Percentiles rank a stretch among this genome's conserved stretches.
Evolutionary conservation across 2,888 invertebrate species (phyloP).

Genomic region (Clitarchus hookeri): DNA sequence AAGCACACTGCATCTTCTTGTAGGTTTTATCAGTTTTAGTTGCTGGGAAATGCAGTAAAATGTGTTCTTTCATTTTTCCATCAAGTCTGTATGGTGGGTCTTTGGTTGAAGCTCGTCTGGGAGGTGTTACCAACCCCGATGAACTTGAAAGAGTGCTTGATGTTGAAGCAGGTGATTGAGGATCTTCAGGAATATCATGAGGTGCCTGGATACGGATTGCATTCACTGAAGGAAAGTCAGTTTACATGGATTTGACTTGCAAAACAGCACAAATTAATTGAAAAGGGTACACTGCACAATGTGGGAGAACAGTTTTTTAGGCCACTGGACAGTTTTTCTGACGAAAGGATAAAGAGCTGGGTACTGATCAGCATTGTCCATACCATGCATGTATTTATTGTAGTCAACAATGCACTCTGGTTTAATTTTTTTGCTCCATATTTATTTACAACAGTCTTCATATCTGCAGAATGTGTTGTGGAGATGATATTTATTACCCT

Average conservation of each 20-base stretch:
- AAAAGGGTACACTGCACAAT: not conserved
- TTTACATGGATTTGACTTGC: not conserved
- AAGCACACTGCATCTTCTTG: not conserved
- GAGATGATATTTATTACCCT: conserved; percentile 42
- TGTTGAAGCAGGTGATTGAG: not conserved
- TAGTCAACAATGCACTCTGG: not conserved
- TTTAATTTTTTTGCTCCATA: conserved; percentile 6
- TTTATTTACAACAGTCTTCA: conserved; percentile 33
- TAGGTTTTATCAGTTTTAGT: not conserved
- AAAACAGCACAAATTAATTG: not conserved
- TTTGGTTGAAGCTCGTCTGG: conserved; percentile 3
- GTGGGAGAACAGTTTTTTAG: not conserved
- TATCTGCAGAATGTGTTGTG: conserved; percentile 42
- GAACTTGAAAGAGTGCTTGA: not conserved
- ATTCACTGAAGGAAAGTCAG: not conserved
- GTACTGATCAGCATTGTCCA: conserved; percentile 18
- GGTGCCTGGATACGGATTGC: not conserved
- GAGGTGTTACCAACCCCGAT: not conserved
- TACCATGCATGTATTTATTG: not conserved
- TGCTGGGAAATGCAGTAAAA: not conserved
- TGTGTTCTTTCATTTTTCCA: not conserved
- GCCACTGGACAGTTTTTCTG: conserved; percentile 1
- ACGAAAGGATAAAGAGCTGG: conserved; percentile 5
- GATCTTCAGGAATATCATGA: not conserved
- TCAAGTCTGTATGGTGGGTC: not conserved